A percentile compares a stretch with the other conserved stretches of the same genome.
These are phyloP conservation scores for Drosophila monieri DNA, from an alignment of 2,888 invertebrate genomes.

Conservation along the genomic window DNA sequence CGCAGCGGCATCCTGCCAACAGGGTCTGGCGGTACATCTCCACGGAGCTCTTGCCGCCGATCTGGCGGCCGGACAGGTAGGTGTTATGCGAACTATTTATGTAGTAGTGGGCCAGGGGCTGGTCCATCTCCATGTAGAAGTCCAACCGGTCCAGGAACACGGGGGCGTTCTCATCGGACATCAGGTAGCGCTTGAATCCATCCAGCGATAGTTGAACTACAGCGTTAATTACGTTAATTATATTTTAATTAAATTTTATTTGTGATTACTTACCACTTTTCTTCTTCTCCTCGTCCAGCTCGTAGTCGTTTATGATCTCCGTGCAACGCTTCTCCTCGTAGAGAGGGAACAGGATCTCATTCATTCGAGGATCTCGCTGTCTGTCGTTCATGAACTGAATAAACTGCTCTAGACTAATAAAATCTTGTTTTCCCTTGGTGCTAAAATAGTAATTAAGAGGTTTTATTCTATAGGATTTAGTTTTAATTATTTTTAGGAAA, in stretches of 20 bases:
- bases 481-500: background rate
- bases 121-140: conserved; percentile 99
- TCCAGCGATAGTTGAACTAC: conserved; percentile 94
- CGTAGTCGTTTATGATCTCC: conserved; percentile 97
- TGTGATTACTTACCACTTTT: conserved; percentile 60
- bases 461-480: background rate
- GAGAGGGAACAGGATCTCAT: conserved; percentile 98
- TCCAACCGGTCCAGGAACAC: conserved; percentile 99
- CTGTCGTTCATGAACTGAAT: conserved; percentile 98
- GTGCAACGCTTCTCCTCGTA: conserved; percentile 96
- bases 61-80: conserved; percentile 96
- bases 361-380: conserved; percentile 98
- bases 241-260: background rate
- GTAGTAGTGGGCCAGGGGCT: conserved; percentile 98
- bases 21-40: conserved; percentile 99
- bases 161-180: conserved; percentile 99
- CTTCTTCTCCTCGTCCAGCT: conserved; percentile 89
- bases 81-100: conserved; percentile 99
- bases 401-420: conserved; percentile 93
- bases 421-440: conserved; percentile 94
- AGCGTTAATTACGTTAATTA: background rate
- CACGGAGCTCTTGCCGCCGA: conserved; percentile 98
- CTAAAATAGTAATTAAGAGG: conserved; percentile 85
- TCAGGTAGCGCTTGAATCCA: conserved; percentile 98
- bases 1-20: conserved; percentile 97